Base-by-base conservation (phyloP, 2,797 vertebrate species). In the Tachyglossus aculeatus region DNA sequence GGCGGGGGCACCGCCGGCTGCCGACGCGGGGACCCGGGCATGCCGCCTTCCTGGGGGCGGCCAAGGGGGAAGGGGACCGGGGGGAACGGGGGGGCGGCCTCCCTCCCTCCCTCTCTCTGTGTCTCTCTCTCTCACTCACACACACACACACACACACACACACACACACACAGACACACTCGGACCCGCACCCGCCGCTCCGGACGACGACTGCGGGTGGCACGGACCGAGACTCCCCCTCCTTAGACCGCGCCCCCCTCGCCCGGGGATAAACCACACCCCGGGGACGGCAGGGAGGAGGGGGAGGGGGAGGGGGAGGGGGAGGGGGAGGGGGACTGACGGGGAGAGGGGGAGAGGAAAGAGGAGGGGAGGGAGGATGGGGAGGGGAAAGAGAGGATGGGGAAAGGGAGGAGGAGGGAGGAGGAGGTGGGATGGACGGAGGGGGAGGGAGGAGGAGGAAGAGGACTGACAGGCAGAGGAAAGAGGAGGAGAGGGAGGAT, bases 241-340 rank as follows among this genome's bases (percentile, higher is more conserved):
- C 37, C 63, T 71, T 52, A 84, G 87, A 74, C 41, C 31, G 57
- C 64, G 58, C 56, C 72, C 83, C 51, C 67, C n/a, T 54, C 45
- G 45, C 54, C 60, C 39, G 14, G 5, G 5, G 11, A n/a, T 32
- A 67, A 62, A 61, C 72, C 80, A 74, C 68, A 64, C 83, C 74
- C 78, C 43, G 29, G 61, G 74, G 77, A 68, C 77, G 77, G 1
- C 24, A 19, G 45, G 8, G 25, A 41, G n/a, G 33, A 13, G 29
- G 18, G 19, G 40, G 31, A 11, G 16, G 18, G 11, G 19, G 13
- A n/a, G 40, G 19, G 2, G n/a, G n/a, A 5, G 18, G 4, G 32
- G 48, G 66, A 16, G 19, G 15, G 6, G n/a, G 18, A 8, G 15
- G 4, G 19, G 10, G 4, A 13, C 12, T 2, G 1, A 8, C 2